A percentile compares a stretch with the other conserved stretches of the same genome.
These are phyloP conservation scores for Buathra laborator DNA, from an alignment of 2,888 invertebrate genomes.

Conservation along the genomic window DNA sequence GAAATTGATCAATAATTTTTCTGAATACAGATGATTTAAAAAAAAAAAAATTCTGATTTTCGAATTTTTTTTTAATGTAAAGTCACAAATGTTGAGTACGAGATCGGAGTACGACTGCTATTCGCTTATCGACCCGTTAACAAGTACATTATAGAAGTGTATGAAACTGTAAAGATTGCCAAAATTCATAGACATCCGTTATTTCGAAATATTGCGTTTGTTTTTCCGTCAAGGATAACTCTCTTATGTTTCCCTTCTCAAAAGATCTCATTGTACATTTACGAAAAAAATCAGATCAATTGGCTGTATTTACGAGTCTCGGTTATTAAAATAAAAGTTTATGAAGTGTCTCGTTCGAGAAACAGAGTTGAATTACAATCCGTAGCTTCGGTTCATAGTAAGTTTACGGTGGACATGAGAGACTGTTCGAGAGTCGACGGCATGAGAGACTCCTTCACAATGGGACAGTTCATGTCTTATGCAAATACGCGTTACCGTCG, in stretches of 20 bases:
- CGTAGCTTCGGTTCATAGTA: slow-evolving; percentile 33
- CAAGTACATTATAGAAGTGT: too few species aligned
- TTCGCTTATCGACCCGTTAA: too few species aligned
- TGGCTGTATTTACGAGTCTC: slow-evolving; percentile 1
- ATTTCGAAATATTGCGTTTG: neutral
- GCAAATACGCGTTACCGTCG: slow-evolving; percentile 71
- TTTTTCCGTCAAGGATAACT: neutral
- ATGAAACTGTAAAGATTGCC: too few species aligned
- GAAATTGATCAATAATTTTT: too few species aligned
- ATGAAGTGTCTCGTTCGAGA: slow-evolving; percentile 17
- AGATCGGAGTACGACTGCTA: too few species aligned
- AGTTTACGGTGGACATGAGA: slow-evolving; percentile 6
- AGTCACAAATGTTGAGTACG: too few species aligned
- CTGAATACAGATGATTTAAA: too few species aligned
- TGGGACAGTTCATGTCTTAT: slow-evolving; percentile 74
- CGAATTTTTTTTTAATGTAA: too few species aligned
- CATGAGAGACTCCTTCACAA: slow-evolving; percentile 62
- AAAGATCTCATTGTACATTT: neutral
- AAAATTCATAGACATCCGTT: neutral
- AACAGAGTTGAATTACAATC: slow-evolving; percentile 8
- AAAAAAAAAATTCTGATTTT: too few species aligned
- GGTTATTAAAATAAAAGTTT: slow-evolving; percentile 13
- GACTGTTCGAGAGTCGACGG: slow-evolving; percentile 41
- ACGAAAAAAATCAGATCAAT: slow-evolving; percentile 5
- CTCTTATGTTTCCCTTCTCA: neutral